These are phyloP conservation scores for Entomobrya multifasciata DNA, from an alignment of 2,888 invertebrate genomes.

Conservation along the genomic window DNA sequence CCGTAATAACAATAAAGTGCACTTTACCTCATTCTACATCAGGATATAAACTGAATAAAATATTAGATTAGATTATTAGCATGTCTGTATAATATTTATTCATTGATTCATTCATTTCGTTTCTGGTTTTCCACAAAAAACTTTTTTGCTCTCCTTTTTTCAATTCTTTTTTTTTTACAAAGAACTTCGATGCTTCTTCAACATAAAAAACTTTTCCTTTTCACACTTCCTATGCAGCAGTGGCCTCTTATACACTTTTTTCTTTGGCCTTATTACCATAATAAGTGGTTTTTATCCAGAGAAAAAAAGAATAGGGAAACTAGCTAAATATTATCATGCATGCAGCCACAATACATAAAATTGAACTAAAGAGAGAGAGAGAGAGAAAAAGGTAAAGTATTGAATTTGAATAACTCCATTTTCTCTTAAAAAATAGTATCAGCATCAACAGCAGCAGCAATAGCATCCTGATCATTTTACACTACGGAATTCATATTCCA, in stretches of 20 bases:
- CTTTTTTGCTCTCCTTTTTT: background rate
- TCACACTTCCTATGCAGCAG: constrained; percentile 54
- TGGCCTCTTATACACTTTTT: constrained; percentile 23
- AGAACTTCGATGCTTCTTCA: background rate
- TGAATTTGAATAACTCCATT: constrained; percentile 52
- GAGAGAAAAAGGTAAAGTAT: background rate
- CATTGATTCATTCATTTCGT: constrained; percentile 49
- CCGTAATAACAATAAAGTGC: constrained; percentile 13
- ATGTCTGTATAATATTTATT: constrained; percentile 48
- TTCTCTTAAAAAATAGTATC: constrained; percentile 14
- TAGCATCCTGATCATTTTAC: too few relatives aligned
- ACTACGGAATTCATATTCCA: constrained; percentile 24
- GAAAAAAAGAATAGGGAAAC: too few relatives aligned
- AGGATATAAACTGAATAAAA: constrained; percentile 13
- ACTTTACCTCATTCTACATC: background rate
- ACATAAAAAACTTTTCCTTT: constrained; percentile 45
- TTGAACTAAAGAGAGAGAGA: too few relatives aligned
- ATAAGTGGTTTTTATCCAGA: constrained; percentile 68
- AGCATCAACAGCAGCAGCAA: background rate
- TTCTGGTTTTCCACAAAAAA: constrained; percentile 6
- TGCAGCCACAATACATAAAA: background rate
- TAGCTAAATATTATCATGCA: background rate
- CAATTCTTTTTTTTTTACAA: too few relatives aligned
- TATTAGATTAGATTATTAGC: constrained; percentile 2
- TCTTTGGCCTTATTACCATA: constrained; percentile 64